A percentile compares a stretch with the other conserved stretches of the same genome.
Evolutionary conservation across 2,113 vertebrate genomes (phyloP).

Genomic region (Seriola dumerili): DNA sequence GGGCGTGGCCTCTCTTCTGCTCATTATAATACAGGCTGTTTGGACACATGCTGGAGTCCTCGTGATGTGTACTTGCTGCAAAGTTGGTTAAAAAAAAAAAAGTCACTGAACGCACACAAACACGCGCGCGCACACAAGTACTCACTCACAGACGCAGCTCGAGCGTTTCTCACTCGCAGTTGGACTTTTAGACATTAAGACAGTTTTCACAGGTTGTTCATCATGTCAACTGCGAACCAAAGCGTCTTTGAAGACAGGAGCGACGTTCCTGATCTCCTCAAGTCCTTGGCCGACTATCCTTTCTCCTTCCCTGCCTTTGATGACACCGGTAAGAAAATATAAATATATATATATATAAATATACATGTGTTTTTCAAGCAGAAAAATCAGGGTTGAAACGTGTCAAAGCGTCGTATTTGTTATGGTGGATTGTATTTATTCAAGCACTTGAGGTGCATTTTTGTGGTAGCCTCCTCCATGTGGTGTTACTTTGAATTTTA

Average conservation of each 20-base stretch:
- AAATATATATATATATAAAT: background rate
- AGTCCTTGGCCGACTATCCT: slow-evolving; percentile 89
- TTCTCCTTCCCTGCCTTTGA: slow-evolving; percentile 84
- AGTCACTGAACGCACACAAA: slow-evolving; percentile 22
- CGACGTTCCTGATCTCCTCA: slow-evolving; percentile 92
- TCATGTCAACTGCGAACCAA: slow-evolving; percentile 68
- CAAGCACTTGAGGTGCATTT: background rate
- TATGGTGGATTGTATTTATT: background rate
- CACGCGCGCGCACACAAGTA: background rate
- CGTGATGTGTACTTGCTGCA: slow-evolving; percentile 48
- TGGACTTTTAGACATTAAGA: background rate
- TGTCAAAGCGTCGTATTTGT: background rate
- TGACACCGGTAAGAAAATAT: slow-evolving; percentile 77
- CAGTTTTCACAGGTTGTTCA: background rate
- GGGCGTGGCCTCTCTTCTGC: background rate
- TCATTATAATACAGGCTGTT: slow-evolving; percentile 12
- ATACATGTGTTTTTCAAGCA: background rate
- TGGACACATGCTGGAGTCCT: slow-evolving; percentile 48
- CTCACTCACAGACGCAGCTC: background rate
- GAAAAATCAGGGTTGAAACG: background rate
- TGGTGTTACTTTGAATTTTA: too few relatives aligned
- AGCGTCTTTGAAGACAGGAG: slow-evolving; percentile 69
- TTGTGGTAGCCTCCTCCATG: background rate
- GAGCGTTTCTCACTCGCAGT: background rate
- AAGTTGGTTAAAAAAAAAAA: slow-evolving; percentile 47